Evolutionary conservation across 2,113 vertebrate species (phyloP), one percentile per base, ranked within the genome.

Genomic region (Tupaia chinensis): DNA sequence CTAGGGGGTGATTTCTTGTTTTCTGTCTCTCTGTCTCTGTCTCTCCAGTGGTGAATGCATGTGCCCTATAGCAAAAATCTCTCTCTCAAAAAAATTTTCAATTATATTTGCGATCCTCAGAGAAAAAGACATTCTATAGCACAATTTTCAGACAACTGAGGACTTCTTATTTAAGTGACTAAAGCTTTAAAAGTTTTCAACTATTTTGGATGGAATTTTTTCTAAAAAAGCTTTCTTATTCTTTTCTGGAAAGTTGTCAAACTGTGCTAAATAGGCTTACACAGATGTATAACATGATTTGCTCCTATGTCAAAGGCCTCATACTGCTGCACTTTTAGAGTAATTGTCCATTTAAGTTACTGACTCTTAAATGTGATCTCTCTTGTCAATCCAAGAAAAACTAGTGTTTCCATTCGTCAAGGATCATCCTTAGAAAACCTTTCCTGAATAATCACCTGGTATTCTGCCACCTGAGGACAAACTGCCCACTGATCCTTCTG

Each of bases 181-280:
- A 82, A 97, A 78, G 12, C 27, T 86, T 87, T 44, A 56, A 34
- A 89, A 70, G 14, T 63, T 94, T 82, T 79, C 54, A 16, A 82
- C 20, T 44, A 63, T 83, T 95, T 86, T 61, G 56, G 74, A 91
- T 68, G 70, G 60, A 91, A 84, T 92, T 8, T 29, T 92, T 94
- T 95, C 88, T 91, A 74, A 91, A 96, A 77, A 9, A 32, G 6
- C 22, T 32, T 79, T 94, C 53, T 87, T 91, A 83, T 12, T 2
- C 60, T 95, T 66, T 94, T 73, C 60, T 88, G 65, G 70, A 80
- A 97, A 91, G 72, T 84, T 66, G 87, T 0, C 63, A 11, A 91
- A 19, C 29, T 89, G 11, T 73, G 54, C 14, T 78, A 5, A 83
- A 91, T 7, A 77, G 16, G 16, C 27, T 76, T 74, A 83, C 4